Percentiles rank a stretch among this genome's conserved stretches.
Conservation (phyloP, 2,888 invertebrate species). For the Branchellion lobata region DNA sequence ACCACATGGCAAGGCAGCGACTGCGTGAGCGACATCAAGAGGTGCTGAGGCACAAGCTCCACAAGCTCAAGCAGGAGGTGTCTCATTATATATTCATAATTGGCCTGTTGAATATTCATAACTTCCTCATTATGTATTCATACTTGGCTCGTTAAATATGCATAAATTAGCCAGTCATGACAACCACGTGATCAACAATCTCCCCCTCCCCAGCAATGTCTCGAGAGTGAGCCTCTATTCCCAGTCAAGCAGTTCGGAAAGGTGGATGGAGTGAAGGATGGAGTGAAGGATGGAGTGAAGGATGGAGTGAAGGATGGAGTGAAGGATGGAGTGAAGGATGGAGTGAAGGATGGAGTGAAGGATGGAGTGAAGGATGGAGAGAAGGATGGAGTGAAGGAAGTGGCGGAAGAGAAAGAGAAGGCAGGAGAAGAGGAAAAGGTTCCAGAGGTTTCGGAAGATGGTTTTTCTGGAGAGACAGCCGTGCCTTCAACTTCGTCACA, state of each 20-base stretch:
- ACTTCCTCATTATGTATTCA: no score
- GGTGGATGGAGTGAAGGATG: background rate
- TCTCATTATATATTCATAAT: constrained; percentile 1
- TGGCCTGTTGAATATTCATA: background rate
- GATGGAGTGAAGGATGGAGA: background rate
- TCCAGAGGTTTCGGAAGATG: constrained; percentile 58
- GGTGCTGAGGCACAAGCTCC: constrained; percentile 81
- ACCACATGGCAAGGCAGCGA: constrained; percentile 88
- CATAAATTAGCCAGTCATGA: background rate
- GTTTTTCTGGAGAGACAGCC: constrained; percentile 63
- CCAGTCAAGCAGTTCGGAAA: constrained; percentile 52
- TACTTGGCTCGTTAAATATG: background rate
- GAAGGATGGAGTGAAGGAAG: constrained; percentile 46
- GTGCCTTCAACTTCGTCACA: background rate
- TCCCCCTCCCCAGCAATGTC: constrained; percentile 62
- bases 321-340: constrained; percentile 64
- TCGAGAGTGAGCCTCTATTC: constrained; percentile 60
- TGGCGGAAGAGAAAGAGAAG: constrained; percentile 62
- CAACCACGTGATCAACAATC: no score
- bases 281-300: constrained; percentile 56
- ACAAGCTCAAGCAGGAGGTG: constrained; percentile 72
- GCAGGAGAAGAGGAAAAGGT: constrained; percentile 61
- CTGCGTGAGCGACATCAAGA: constrained; percentile 88
- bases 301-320: constrained; percentile 59
- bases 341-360: constrained; percentile 52